Evolutionary conservation across 2,797 vertebrate genomes (phyloP).

Genomic region (Hippocampus kuda): DNA sequence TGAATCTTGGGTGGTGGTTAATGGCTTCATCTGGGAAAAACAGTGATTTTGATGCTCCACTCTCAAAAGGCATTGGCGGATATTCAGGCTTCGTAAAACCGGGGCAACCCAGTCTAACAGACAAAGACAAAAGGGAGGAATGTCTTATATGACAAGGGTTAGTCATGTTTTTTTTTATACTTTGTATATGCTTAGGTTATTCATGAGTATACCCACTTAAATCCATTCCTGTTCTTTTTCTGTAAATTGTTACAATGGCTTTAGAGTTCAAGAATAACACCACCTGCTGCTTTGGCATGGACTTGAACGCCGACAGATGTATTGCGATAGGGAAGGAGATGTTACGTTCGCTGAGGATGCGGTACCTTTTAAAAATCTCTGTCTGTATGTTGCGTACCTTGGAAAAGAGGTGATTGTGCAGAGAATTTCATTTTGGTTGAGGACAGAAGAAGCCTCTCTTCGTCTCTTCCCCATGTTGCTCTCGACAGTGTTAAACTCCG

Average conservation of each 20-base stretch:
- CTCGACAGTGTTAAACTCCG: conserved; percentile 97
- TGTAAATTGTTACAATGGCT: background rate
- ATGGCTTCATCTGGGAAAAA: conserved; percentile 97
- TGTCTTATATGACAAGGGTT: background rate
- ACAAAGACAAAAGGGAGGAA: background rate
- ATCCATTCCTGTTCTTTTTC: too few species aligned
- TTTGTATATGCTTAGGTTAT: too few species aligned
- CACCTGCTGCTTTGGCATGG: background rate
- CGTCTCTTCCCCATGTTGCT: conserved; percentile 94
- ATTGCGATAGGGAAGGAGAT: background rate
- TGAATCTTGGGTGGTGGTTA: conserved; percentile 90
- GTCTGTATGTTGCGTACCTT: conserved; percentile 65
- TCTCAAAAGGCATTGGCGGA: conserved; percentile 80
- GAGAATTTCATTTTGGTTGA: conserved; percentile 77
- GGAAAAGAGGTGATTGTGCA: conserved; percentile 92
- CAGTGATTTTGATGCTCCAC: conserved; percentile 86
- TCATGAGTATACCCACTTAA: too few species aligned
- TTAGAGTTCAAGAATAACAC: background rate
- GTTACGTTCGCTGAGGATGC: background rate
- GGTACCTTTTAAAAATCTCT: background rate
- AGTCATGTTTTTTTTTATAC: too few species aligned
- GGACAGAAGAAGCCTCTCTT: conserved; percentile 79
- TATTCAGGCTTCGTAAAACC: conserved; percentile 84
- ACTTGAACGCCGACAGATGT: background rate
- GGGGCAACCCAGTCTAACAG: conserved; percentile 82